Evolutionary conservation across 2,888 invertebrate genomes (phyloP), one percentile per base, ranked within the genome.

Genomic region (Allygus modestus): DNA sequence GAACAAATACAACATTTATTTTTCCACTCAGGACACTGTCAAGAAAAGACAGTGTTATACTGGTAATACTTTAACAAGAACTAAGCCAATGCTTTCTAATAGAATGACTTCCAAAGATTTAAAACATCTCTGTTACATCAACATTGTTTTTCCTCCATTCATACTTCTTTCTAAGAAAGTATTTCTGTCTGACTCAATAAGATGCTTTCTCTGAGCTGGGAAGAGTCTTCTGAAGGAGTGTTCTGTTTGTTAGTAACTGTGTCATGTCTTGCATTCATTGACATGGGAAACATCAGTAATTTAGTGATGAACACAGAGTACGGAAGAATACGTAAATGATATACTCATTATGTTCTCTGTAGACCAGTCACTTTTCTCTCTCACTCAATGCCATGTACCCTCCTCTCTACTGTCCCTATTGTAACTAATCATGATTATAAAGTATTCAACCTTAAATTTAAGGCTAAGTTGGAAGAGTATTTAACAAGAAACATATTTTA

Each of bases 201-300:
- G 54, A 20, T 1, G 15, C 54, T 54, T 54, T 54, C 54, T 54
- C 54, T 20, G 9, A 11, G 20, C 54, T 23, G 46, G 54, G 23
- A 20, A 54, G 7, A 2, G 54, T 54, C 54, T n/a, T 7, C 12
- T 12, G 46, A 2, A 54, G 54, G 54, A 54, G 54, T 54, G 54
- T 54, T 23, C 11, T 54, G 65, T 65, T 58, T 58, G 58, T 51
- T 51, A 17, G 9, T 58, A 58, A 23, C 9, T 58, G 58, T 65
- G 65, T 31, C 31, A 28, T 26, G 31, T 65, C 65, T 65, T 9
- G 28, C 65, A 65, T 65, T 28, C 65, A 65, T 65, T 65, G 54
- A 54, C 54, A 15, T 23, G 54, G 54, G 54, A 20, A 23, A 23
- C 2, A 54, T 2, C 23, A 54, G 54, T 54, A 54, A 54, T 54